Evolutionary conservation across 2,113 vertebrate genomes (phyloP).

Genomic region (Okapia johnstoni): DNA sequence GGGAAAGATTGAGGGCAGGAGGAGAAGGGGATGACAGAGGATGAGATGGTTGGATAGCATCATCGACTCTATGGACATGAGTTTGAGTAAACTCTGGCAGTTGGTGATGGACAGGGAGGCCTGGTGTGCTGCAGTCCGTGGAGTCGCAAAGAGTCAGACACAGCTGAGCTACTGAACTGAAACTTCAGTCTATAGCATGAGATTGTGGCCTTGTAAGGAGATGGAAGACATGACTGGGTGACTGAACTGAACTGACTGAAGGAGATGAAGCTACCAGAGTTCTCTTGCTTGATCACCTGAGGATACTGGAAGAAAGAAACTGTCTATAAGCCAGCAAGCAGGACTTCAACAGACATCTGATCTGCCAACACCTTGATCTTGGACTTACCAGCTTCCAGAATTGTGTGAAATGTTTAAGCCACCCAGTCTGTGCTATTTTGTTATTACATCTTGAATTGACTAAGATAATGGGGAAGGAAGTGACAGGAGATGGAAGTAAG

Average conservation of each 20-base stretch:
- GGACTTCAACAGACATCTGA: background rate
- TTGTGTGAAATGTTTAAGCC: background rate
- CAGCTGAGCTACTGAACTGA: rapidly evolving
- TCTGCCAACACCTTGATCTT: background rate
- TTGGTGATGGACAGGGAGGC: background rate
- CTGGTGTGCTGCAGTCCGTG: rapidly evolving
- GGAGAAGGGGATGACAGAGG: background rate
- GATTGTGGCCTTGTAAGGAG: background rate
- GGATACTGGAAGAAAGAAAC: background rate
- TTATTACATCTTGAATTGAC: background rate
- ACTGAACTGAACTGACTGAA: background rate
- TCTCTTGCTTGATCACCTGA: background rate
- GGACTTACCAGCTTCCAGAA: background rate
- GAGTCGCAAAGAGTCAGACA: background rate
- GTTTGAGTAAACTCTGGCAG: rapidly evolving
- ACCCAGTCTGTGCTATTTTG: background rate
- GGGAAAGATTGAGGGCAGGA: background rate
- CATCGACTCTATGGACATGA: background rate
- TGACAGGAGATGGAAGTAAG: background rate
- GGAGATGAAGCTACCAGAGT: background rate
- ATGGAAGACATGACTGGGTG: rapidly evolving
- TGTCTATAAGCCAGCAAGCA: background rate
- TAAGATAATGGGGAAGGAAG: background rate
- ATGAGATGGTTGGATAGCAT: background rate
- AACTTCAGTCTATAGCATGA: background rate